phyloP scores from a whole-genome alignment of 1,140 invertebrate genomes.

The Belonocnema kinseyi region DNA sequence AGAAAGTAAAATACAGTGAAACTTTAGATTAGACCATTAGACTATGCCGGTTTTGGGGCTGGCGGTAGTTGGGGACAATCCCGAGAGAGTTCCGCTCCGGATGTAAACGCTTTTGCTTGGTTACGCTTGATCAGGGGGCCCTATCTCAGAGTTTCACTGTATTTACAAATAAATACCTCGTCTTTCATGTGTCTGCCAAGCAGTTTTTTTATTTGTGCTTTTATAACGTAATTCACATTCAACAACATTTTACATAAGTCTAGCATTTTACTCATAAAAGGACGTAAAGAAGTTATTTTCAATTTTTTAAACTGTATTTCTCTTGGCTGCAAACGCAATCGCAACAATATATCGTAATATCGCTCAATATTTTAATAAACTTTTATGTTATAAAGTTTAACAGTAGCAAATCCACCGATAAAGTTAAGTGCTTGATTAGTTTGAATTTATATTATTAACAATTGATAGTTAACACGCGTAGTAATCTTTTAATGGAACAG shows the following conservation, averaged over 20 bases:
- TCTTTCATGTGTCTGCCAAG: not conserved
- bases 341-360: constrained; percentile 11
- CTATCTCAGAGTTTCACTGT: too few species aligned
- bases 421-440: constrained; percentile 40
- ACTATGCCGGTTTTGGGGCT: too few species aligned
- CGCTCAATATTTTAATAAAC: constrained; percentile 13
- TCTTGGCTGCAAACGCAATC: constrained; percentile 20
- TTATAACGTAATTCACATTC: constrained; percentile 56
- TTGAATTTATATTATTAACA: constrained; percentile 38
- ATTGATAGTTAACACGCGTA: constrained; percentile 41
- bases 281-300: not conserved
- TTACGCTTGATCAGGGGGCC: too few species aligned
- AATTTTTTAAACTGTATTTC: constrained; percentile 9
- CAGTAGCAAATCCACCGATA: constrained; percentile 23
- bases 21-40: too few species aligned
- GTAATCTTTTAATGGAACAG: constrained; percentile 19
- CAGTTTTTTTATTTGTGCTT: constrained; percentile 61
- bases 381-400: constrained; percentile 3
- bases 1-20: not conserved
- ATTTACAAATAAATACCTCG: not conserved
- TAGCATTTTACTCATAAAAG: constrained; percentile 27
- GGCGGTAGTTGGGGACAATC: too few species aligned
- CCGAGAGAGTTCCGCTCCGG: too few species aligned
- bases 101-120: too few species aligned
- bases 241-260: constrained; percentile 32